phyloP scores from a whole-genome alignment of 1,140 invertebrate genomes.

The Diploscapter pachys region DNA sequence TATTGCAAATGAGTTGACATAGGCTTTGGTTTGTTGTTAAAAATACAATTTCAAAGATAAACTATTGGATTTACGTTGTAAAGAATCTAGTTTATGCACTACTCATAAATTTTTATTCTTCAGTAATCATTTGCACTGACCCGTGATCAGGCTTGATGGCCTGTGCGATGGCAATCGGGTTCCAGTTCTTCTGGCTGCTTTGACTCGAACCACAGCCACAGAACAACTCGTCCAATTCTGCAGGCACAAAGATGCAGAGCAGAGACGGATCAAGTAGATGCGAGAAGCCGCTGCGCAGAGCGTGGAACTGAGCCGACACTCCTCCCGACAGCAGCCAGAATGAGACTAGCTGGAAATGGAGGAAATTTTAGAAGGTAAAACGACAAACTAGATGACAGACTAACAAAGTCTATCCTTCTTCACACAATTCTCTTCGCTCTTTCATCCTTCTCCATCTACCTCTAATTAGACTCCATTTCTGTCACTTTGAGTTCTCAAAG shows the following conservation, averaged over 20 bases:
- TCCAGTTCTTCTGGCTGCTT: slow-evolving; percentile 32
- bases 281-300: slow-evolving; percentile 85
- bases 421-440: too few species aligned
- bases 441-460: too few species aligned
- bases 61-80: too few species aligned
- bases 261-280: slow-evolving; percentile 86
- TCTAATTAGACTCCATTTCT: too few species aligned
- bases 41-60: too few species aligned
- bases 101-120: too few species aligned
- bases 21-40: too few species aligned
- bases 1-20: too few species aligned
- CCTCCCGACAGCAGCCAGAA: slow-evolving; percentile 88
- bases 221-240: slow-evolving; percentile 93
- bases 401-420: too few species aligned
- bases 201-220: slow-evolving; percentile 71
- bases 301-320: slow-evolving; percentile 89
- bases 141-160: slow-evolving; percentile 51
- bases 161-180: slow-evolving; percentile 8
- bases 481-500: too few species aligned
- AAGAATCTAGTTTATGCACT: too few species aligned
- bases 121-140: slow-evolving; percentile 2
- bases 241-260: slow-evolving; percentile 87
- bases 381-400: not conserved
- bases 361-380: not conserved
- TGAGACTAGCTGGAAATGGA: slow-evolving; percentile 68